Conservation (phyloP, 2,113 vertebrate genomes). For the Zosterops lateralis region DNA sequence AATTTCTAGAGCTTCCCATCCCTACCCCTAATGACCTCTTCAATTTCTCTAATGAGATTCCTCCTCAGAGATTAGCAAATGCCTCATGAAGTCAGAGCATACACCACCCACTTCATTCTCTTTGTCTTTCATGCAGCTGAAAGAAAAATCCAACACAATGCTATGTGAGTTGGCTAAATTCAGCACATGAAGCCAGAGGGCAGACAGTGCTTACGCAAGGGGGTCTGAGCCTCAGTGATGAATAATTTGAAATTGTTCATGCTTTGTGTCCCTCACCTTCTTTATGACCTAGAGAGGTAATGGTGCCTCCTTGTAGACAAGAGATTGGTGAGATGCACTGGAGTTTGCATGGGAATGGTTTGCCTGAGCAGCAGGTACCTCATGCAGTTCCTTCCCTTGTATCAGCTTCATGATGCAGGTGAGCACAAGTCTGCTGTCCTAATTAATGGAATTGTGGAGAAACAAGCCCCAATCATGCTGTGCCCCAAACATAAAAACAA, state of each 20-base stretch:
- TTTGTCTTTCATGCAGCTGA: not conserved
- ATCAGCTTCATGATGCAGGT: not conserved
- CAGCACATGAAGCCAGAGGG: not conserved
- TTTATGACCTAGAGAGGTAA: not conserved
- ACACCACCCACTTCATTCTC: not conserved
- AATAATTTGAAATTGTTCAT: not conserved
- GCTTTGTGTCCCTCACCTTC: not conserved
- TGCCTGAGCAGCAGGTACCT: not conserved
- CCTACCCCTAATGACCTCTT: not conserved
- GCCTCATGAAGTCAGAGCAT: not conserved
- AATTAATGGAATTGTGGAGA: not conserved
- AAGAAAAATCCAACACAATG: not conserved
- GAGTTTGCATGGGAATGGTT: not conserved
- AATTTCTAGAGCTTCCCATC: not conserved
- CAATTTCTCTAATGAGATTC: conserved; percentile 24
- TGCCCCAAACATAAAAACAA: not conserved
- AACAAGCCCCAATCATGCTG: not conserved
- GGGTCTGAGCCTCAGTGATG: not conserved
- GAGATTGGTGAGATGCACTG: fast-evolving
- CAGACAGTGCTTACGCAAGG: not conserved
- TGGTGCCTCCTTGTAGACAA: not conserved
- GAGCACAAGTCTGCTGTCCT: not conserved
- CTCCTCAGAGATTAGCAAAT: conserved; percentile 30
- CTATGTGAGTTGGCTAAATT: not conserved
- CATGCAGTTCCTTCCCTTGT: not conserved